Evolutionary conservation across 2,797 vertebrate genomes (phyloP).

Genomic region (Nyctibius grandis): DNA sequence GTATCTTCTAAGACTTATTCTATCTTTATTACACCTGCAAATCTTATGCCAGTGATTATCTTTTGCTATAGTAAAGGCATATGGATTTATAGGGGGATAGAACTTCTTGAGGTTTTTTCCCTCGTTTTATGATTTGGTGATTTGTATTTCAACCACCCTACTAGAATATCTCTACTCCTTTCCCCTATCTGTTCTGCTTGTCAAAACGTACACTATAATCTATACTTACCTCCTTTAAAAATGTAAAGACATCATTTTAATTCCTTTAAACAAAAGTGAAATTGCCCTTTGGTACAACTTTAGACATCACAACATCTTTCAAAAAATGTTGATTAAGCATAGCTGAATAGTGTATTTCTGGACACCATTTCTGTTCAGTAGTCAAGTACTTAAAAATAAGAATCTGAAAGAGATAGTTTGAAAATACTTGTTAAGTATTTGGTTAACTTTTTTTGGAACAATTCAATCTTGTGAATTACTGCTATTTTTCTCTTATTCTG

Average conservation of each 20-base stretch:
- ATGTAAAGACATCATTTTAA: background rate
- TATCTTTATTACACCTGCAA: background rate
- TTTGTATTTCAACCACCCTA: background rate
- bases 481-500: background rate
- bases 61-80: background rate
- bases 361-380: background rate
- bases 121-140: constrained; percentile 6
- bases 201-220: background rate
- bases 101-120: background rate
- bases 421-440: background rate
- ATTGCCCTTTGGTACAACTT: background rate
- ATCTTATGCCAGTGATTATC: constrained; percentile 5
- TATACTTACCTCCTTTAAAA: background rate
- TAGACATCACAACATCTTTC: background rate
- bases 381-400: background rate
- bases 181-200: background rate
- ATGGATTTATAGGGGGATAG: background rate
- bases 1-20: constrained; percentile 35
- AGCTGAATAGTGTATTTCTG: background rate
- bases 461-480: background rate
- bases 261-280: background rate
- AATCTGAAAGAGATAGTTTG: background rate
- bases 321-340: background rate
- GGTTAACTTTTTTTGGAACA: background rate
- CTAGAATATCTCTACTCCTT: background rate